Conservation (phyloP, 2,797 vertebrate species). For the Buphagus erythrorhynchus region DNA sequence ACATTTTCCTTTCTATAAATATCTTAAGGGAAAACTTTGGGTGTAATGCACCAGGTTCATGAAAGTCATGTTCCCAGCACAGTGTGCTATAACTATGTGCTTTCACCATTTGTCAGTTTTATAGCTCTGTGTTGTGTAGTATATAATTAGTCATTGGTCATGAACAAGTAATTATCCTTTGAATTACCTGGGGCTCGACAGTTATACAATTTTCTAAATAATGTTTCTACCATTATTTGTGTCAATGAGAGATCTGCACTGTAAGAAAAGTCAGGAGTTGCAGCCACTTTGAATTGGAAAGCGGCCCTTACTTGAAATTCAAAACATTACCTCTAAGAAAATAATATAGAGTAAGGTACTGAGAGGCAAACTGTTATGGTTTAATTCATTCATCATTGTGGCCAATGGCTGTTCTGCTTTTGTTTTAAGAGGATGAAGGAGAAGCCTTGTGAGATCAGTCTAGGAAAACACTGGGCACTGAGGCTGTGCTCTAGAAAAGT, state of each 20-base stretch:
- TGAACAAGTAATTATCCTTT: conserved; percentile 47
- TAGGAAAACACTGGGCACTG: neutral
- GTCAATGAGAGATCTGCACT: neutral
- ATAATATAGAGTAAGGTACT: neutral
- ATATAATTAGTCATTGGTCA: conserved; percentile 55
- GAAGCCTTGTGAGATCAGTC: neutral
- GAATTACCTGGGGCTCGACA: conserved; percentile 28
- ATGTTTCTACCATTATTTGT: conserved; percentile 20
- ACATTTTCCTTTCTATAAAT: conserved; percentile 8
- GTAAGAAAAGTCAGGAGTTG: neutral
- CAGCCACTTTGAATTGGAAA: conserved; percentile 27
- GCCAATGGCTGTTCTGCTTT: neutral
- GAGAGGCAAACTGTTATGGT: neutral
- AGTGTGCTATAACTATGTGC: neutral
- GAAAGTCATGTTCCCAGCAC: conserved; percentile 20
- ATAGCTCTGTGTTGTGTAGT: neutral
- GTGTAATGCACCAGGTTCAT: neutral
- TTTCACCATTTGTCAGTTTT: conserved; percentile 42
- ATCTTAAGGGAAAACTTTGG: neutral
- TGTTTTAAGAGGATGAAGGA: neutral
- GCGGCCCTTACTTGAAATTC: neutral
- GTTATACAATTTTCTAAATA: conserved; percentile 34
- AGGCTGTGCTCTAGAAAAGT: neutral
- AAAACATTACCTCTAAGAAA: neutral
- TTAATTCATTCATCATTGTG: neutral